Base-by-base conservation (phyloP, 1,140 invertebrate species). In the Antheraea mylitta region DNA sequence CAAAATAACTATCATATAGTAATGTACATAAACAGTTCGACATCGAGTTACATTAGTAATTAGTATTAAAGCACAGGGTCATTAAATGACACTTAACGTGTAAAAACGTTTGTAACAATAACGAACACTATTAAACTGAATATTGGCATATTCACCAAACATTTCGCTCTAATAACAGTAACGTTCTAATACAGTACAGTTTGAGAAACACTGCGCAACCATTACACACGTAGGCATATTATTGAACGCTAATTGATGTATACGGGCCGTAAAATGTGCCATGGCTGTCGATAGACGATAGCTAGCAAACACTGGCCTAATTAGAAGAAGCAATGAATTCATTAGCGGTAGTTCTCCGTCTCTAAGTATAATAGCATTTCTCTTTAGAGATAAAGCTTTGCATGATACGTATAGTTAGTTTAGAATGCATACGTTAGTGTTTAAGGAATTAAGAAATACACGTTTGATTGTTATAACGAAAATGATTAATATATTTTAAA, bases 161-260 rank as follows among this genome's bases (percentile, higher is more conserved):
- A 53, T 7, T 53, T n/a, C 45, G 13, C 11, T 53, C 16, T 53
- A 53, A 53, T 53, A 53, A 53, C 45, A 53, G 45, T 6, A 53
- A 0, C 45, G 45, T 53, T 0, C 18, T 19, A 36, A 60, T 22
- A 60, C 22, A 22, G 59, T 22, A 22, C 18, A 22, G n/a, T 61
- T 61, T 61, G 13, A 61, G 60, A 61, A 22, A 36, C 60, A 61
- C 13, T 61, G 60, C 60, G 45, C 45, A 53, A 61, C n/a, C 30
- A 10, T 61, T 30, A 16, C 11, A 22, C 22, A 61, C 60, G 16
- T 61, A 8, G 16, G 19, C 30, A 68, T 77, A 83, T 79, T 83
- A 85, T 85, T 83, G 78, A 67, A 76, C 74, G 77, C 77, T 82
- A 83, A 86, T 83, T 85, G 82, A 75, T 77, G 77, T 70, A 85